Evolutionary conservation across 2,113 vertebrate species (phyloP).

Genomic region (Isurus oxyrinchus): DNA sequence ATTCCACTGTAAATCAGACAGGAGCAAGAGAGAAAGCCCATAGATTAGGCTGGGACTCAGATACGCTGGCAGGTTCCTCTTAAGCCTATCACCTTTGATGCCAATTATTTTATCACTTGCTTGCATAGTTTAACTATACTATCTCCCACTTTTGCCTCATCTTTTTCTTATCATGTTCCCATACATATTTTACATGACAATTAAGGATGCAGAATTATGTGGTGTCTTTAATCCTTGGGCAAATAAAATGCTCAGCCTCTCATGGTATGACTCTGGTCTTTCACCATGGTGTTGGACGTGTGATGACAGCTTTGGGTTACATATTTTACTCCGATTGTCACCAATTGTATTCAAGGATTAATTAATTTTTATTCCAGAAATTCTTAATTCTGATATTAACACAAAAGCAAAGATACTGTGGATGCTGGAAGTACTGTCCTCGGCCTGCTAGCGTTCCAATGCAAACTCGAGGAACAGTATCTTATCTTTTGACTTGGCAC

Average conservation of each 20-base stretch:
- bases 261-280: too few relatives aligned
- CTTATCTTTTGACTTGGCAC: too few relatives aligned
- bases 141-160: not conserved
- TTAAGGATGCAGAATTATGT: not conserved
- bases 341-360: not conserved
- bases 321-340: not conserved
- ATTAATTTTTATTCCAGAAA: not conserved
- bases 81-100: not conserved
- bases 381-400: too few relatives aligned
- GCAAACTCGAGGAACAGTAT: too few relatives aligned
- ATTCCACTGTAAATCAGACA: not conserved
- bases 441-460: too few relatives aligned
- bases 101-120: not conserved
- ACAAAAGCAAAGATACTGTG: too few relatives aligned
- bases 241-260: too few relatives aligned
- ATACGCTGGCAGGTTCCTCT: not conserved
- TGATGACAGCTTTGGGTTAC: not conserved
- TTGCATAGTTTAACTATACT: not conserved
- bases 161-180: not conserved
- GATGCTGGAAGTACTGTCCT: too few relatives aligned
- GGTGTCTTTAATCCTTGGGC: too few relatives aligned
- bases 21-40: not conserved
- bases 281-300: not conserved
- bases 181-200: not conserved
- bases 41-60: not conserved